Percentiles rank a stretch among this genome's conserved stretches.
These are phyloP conservation scores for Garra rufa DNA, from an alignment of 2,113 vertebrate species.

Conservation along the genomic window DNA sequence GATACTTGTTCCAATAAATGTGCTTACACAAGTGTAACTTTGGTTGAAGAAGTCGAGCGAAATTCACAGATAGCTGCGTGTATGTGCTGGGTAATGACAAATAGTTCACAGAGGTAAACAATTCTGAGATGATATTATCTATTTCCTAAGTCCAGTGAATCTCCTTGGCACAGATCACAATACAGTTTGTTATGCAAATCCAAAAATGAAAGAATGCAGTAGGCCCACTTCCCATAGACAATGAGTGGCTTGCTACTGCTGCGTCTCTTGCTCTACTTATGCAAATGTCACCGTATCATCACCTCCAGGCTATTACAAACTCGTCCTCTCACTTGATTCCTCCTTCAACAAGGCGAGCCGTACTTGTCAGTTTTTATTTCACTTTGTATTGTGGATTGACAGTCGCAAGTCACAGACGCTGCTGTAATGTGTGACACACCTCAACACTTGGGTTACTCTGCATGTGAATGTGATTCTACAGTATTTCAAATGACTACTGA, in stretches of 20 bases:
- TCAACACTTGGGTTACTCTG: not conserved
- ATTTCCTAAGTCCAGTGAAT: not conserved
- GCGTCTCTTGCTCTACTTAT: not conserved
- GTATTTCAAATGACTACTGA: not conserved
- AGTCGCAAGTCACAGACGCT: not conserved
- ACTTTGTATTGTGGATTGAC: not conserved
- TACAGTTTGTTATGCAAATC: not conserved
- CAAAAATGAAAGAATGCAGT: not conserved
- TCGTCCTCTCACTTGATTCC: not conserved
- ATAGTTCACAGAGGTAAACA: not conserved
- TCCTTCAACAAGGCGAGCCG: not conserved
- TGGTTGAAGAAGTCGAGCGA: not conserved
- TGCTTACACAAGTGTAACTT: not conserved
- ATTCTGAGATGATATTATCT: not conserved
- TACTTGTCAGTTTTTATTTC: not conserved
- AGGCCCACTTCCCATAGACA: constrained; percentile 12
- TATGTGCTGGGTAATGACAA: no score
- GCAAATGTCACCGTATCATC: not conserved
- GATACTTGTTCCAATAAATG: not conserved
- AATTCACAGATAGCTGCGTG: no score
- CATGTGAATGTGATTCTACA: not conserved
- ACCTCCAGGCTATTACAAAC: constrained; percentile 3
- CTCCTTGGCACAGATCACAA: not conserved
- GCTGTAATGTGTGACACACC: not conserved
- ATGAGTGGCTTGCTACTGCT: not conserved